phyloP scores from a whole-genome alignment of 1,140 invertebrate genomes.

The Drosophila sp. region DNA sequence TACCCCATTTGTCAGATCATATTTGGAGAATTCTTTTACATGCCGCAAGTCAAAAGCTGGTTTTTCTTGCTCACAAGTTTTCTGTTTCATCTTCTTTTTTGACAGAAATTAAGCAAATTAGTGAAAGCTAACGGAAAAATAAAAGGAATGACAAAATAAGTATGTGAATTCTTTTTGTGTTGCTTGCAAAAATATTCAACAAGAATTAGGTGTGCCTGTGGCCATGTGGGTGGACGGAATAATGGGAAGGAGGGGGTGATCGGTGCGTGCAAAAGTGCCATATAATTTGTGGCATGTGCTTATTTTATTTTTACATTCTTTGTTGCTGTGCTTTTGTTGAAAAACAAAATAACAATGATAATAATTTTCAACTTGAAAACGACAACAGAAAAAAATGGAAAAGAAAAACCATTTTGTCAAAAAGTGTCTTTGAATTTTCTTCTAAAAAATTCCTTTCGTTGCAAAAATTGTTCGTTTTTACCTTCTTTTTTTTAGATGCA shows the following conservation, averaged over 20 bases:
- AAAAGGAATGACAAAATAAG: constrained; percentile 37
- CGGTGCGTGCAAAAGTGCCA: constrained; percentile 64
- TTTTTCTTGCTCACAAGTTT: constrained; percentile 14
- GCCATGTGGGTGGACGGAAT: constrained; percentile 34
- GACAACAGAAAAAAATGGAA: background rate
- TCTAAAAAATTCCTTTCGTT: background rate
- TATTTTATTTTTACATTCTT: constrained; percentile 40
- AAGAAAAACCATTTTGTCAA: background rate
- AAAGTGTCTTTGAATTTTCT: constrained; percentile 7
- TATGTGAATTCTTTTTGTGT: constrained; percentile 35
- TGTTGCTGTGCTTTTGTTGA: constrained; percentile 21
- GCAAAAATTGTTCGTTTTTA: constrained; percentile 11
- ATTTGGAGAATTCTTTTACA: constrained; percentile 65
- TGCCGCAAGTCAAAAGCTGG: background rate
- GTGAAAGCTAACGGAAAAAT: constrained; percentile 50
- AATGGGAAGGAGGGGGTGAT: constrained; percentile 12
- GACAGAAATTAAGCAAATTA: constrained; percentile 78
- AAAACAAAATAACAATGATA: constrained; percentile 20
- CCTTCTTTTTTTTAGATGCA: constrained; percentile 2
- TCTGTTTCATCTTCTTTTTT: constrained; percentile 20
- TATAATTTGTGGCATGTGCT: constrained; percentile 33
- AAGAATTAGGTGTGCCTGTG: constrained; percentile 63
- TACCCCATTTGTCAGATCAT: background rate
- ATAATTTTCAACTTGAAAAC: constrained; percentile 32
- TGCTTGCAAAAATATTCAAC: constrained; percentile 36